Evolutionary conservation across 2,797 vertebrate species (phyloP), one percentile per base, ranked within the genome.

Genomic region (Onychomys torridus): DNA sequence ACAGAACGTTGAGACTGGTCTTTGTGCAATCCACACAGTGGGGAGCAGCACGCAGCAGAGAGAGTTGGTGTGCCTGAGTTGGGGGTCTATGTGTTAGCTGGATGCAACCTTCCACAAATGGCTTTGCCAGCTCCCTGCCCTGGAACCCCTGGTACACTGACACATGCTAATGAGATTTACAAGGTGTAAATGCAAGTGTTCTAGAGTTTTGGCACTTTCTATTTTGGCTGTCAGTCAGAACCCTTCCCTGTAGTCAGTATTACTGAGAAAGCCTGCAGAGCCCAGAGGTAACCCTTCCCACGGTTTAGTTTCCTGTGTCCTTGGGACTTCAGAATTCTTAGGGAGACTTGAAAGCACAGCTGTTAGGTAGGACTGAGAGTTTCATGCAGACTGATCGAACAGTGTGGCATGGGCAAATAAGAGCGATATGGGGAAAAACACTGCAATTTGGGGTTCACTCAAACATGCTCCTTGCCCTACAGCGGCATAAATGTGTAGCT

Each of bases 101-200:
- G 57, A 65, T 4, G 27, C 27, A 59, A 17, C 29, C 4, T 91
- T 69, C 57, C 85, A 52, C 32, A 81, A 59, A 27, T 85, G 59
- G 61, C 46, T 93, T 85, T 79, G 46, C 75, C 83, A 40, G 46
- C 82, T 89, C 55, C 2, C n/a, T 40, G 61, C n/a, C 11, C 25
- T 29, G 77, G 87, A 90, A 77, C 57, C 43, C 73, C 85, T 69
- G 43, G 90, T 7, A 2, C 71, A 73, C 78, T 49, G 90, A 92
- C 86, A 89, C 89, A 78, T n/a, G 89, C 90, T 97, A 96, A 96
- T 96, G 94, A 97, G 96, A 91, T 96, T 95, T 90, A 71, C 73
- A 91, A 97, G 94, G 84, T 96, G 61, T 71, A 95, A 95, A 96
- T 92, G 69, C 90, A 96, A 97, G 43, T 76, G 67, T 67, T n/a